phyloP scores from a whole-genome alignment of 2,888 invertebrate genomes.

The Drosophila acutilabella region DNA sequence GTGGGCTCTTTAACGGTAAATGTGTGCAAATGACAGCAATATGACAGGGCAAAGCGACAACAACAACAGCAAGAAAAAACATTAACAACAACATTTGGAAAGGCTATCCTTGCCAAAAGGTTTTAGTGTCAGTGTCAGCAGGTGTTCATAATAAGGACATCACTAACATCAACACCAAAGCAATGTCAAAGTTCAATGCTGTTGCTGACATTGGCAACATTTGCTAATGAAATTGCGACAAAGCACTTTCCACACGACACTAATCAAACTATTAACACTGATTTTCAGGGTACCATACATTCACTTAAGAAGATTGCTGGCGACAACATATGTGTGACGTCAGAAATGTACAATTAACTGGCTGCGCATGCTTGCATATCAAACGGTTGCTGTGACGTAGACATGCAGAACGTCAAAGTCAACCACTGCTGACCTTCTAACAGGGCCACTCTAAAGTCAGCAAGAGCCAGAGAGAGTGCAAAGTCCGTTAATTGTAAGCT shows the following conservation, averaged over 20 bases:
- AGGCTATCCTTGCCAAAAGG: slow-evolving; percentile 66
- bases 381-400: neutral
- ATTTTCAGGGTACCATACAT: neutral
- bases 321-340: neutral
- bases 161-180: slow-evolving; percentile 21
- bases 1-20: slow-evolving; percentile 64
- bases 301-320: neutral
- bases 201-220: slow-evolving; percentile 46
- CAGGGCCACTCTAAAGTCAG: too few relatives aligned
- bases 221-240: slow-evolving; percentile 58
- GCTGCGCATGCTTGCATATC: neutral
- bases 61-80: slow-evolving; percentile 41
- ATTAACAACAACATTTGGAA: slow-evolving; percentile 29
- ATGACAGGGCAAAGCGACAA: slow-evolving; percentile 65
- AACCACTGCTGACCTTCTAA: neutral
- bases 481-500: too few relatives aligned
- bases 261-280: slow-evolving; percentile 24
- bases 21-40: slow-evolving; percentile 76
- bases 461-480: too few relatives aligned
- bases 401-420: neutral
- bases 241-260: slow-evolving; percentile 18
- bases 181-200: slow-evolving; percentile 62
- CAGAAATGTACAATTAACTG: neutral
- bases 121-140: slow-evolving; percentile 76
- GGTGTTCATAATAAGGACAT: slow-evolving; percentile 67